Conservation (phyloP, 2,113 vertebrate genomes). For the Ursus arctos region DNA sequence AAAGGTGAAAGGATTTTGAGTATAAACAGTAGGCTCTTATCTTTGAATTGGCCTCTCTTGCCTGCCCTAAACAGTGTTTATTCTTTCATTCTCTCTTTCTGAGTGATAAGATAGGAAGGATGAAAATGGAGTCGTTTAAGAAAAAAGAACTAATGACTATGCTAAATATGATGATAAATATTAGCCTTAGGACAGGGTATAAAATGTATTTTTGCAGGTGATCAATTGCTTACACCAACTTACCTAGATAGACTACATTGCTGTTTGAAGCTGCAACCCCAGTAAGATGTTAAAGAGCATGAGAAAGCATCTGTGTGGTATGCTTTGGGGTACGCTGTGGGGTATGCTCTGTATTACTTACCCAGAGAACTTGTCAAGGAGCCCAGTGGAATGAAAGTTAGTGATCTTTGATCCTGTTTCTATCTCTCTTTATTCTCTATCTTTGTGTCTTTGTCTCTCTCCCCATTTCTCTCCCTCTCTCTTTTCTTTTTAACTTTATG, state of each 20-base stretch:
- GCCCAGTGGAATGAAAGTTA: not conserved
- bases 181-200: not conserved
- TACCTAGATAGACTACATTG: not conserved
- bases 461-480: not conserved
- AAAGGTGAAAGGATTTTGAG: not conserved
- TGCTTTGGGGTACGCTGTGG: not conserved
- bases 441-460: not conserved
- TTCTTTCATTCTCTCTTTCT: conserved; percentile 6
- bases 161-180: not conserved
- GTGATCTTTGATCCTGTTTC: not conserved
- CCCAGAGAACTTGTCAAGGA: not conserved
- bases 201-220: not conserved
- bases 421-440: not conserved
- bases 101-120: not conserved
- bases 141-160: not conserved
- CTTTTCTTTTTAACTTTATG: not conserved
- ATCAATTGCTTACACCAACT: not conserved
- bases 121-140: not conserved
- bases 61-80: not conserved
- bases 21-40: not conserved
- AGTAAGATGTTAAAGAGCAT: not conserved
- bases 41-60: not conserved
- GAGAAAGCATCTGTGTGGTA: not conserved
- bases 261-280: not conserved
- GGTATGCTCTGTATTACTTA: not conserved